Conservation (phyloP, 2,113 vertebrate species). For the Papio anubis region DNA sequence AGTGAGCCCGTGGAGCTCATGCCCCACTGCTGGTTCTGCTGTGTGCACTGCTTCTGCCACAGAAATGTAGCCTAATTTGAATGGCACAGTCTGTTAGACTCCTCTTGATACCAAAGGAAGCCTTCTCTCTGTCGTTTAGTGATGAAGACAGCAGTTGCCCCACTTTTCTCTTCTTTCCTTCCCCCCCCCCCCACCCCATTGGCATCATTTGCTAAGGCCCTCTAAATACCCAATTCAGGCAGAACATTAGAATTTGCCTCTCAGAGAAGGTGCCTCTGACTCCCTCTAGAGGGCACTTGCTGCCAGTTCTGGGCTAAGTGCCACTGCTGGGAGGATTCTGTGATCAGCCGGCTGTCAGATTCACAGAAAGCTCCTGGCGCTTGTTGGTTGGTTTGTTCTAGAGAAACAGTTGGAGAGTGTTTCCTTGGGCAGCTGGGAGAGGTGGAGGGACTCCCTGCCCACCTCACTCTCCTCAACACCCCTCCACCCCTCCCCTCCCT, state of each 20-base stretch:
- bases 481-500: background rate
- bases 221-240: background rate
- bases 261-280: background rate
- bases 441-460: background rate
- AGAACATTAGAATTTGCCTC: background rate
- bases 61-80: background rate
- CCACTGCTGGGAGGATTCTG: background rate
- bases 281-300: slow-evolving; percentile 39
- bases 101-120: background rate
- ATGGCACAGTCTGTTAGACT: background rate
- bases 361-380: background rate
- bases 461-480: background rate
- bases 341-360: background rate
- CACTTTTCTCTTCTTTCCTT: background rate
- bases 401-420: background rate
- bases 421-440: background rate
- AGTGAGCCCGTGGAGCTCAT: background rate
- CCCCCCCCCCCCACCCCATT: accelerated
- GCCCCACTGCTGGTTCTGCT: too few relatives aligned
- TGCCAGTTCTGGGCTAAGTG: background rate
- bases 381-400: background rate
- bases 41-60: background rate
- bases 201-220: background rate
- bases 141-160: background rate
- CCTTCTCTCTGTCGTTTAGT: background rate